Evolutionary conservation across 2,888 invertebrate species (phyloP), one percentile per base, ranked within the genome.

Genomic region (Empis livida): DNA sequence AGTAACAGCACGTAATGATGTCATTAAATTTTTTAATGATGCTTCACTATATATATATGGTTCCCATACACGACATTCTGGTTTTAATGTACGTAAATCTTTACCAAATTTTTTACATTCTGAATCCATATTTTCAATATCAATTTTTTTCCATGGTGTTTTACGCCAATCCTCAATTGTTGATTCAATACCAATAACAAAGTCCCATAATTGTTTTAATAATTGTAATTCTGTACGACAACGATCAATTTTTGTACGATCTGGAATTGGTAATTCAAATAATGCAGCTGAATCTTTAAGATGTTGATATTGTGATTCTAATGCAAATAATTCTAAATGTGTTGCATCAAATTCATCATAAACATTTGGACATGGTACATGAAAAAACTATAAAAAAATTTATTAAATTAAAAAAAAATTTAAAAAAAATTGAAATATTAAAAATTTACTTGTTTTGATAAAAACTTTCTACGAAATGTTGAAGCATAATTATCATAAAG

Each of bases 81-180:
- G 91, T 51, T 89, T 83, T 59, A 94, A 70, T 31, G 74, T 77
- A 55, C 88, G 74, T 30, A 91, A 66, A 56, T 92, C 91, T 61
- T 91, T 91, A 1, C 84, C 82, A 62, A 93, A 88, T 57, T 87
- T 84, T 67, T 95, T 95, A 70, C 93, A 89, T 62, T 94, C 93
- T 66, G 88, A 82, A 62, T 95, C 94, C 89, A 95, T 92, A 46
- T 80, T 80, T 59, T 95, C 95, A 2, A 93, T 88, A 59, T 95
- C 92, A 50, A 95, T 90, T 61, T 88, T 87, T 61, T 85, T 85
- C 95, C 95, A 96, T 0, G 84, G 80, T 0, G 93, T 94, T 49
- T 79, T 86, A 67, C 93, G 92, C 95, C 95, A 96, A 64, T 88
- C 88, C 45, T 86, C 82, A 48, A 95, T 82, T 48, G 83, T 85